Evolutionary conservation across 1,140 invertebrate species (phyloP), one percentile per base, ranked within the genome.

Genomic region (Reticulitermes speratus): DNA sequence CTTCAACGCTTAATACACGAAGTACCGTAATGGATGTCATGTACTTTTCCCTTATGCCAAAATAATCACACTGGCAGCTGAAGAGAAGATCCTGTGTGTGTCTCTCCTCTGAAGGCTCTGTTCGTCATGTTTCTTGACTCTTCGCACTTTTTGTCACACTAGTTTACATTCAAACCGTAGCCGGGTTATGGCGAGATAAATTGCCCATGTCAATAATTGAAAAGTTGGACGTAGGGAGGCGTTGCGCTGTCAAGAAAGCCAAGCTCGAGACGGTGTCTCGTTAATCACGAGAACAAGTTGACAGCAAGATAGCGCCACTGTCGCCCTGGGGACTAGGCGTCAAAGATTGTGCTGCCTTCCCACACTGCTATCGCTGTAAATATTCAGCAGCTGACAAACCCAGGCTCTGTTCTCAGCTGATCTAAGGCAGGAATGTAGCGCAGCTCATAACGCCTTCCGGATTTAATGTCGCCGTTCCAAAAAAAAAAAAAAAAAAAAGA

Each of bases 161-260:
- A 75, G 65, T 75, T 75, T 75, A 75, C 65, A 75, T 75, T 75
- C 65, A 75, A 75, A 75, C 65, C 65, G 65, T 75, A 75, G 65
- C 65, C n/a, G 65, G 65, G 65, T 75, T 75, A 75, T 75, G 65
- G 65, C 65, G 65, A 75, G 25, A 75, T 75, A 75, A 75, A 75
- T 75, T 75, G 65, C n/a, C 65, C 25, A 75, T 75, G 65, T 75
- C 65, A 75, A 75, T 75, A 75, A 75, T 75, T 75, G 65, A 75
- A 75, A 75, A 75, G 65, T 75, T 75, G 65, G 65, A 75, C 65
- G 65, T 30, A 14, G 25, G 65, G 65, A 75, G 65, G 65, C 65
- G 65, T 14, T 75, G 65, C n/a, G 25, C 65, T 75, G 65, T 75
- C 65, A 30, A n/a, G 65, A 21, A 55, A 55, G 52, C 52, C 52